These are phyloP conservation scores for Smutsia temminckii DNA, from an alignment of 2,797 vertebrate genomes.

Conservation along the genomic window DNA sequence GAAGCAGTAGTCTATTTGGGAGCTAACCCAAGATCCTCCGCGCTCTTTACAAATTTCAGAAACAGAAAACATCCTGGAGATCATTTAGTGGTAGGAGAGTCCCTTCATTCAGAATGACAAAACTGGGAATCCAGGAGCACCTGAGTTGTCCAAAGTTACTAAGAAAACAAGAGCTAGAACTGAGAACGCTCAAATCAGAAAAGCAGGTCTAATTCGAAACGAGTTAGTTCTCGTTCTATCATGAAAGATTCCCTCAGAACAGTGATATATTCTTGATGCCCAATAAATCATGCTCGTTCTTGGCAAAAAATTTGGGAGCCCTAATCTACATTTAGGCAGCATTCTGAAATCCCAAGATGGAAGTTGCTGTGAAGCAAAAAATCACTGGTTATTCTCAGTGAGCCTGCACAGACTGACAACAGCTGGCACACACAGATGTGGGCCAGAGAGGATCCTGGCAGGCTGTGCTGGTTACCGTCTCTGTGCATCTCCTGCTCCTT, in stretches of 20 bases:
- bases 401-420: slow-evolving; percentile 68
- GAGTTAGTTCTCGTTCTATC: neutral
- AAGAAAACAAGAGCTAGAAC: neutral
- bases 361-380: slow-evolving; percentile 80
- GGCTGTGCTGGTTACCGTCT: neutral
- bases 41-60: neutral
- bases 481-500: neutral
- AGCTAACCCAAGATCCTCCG: neutral
- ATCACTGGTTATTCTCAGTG: slow-evolving; percentile 74
- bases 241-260: neutral
- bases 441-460: slow-evolving; percentile 42
- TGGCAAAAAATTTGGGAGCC: slow-evolving; percentile 70
- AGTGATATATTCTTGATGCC: neutral
- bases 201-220: slow-evolving; percentile 15
- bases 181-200: neutral
- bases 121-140: neutral
- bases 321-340: slow-evolving; percentile 80
- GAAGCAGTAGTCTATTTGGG: neutral
- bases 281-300: slow-evolving; percentile 36
- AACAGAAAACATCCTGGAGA: neutral
- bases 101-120: neutral
- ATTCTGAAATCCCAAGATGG: slow-evolving; percentile 78
- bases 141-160: neutral
- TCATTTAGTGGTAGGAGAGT: neutral
- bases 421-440: slow-evolving; percentile 75